Base-by-base conservation (phyloP, 2,888 invertebrate genomes). In the Lottia gigantea region DNA sequence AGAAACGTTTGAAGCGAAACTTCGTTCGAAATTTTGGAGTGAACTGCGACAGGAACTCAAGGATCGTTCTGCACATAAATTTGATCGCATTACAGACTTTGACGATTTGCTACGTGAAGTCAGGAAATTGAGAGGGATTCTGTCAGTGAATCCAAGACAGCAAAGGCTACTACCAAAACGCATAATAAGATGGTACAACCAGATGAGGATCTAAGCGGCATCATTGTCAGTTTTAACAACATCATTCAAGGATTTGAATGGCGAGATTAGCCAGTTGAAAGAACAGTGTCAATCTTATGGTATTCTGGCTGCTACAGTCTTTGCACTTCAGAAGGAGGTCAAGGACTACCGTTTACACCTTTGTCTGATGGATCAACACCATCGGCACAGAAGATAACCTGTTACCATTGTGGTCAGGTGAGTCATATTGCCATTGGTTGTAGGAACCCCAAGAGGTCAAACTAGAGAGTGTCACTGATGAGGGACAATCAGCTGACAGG, bases 361-460 rank as follows among this genome's bases (percentile, higher is more conserved):
- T 8, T 19, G 8, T 55, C 7, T 1, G 0, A 19, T 8, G 19
- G 12, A 12, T 55, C 55, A 2, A 12, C 55, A 19, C 55, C 55
- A 2, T 0, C 1, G 23, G 8, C 19, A 2, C 1, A 55, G 1
- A n/a, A 55, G n/a, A 1, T n/a, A 15, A 49, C 16, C 15, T 49
- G 49, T 49, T n/a, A 49, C 49, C 49, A n/a, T n/a, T 49, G 49
- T n/a, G 49, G 49, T n/a, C n/a, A 49, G n/a, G 15, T 15, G 49
- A 12, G 49, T 6, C 49, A 49, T 49, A 15, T 49, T n/a, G 49
- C 49, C n/a, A 15, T 49, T n/a, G 49, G 49, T 49, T 49, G 31
- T 31, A 31, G 31, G 31, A 31, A 31, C 6, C 31, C 31, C 31
- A 31, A 6, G 31, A 31, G 6, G 31, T 31, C 31, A 31, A 31